A percentile compares a stretch with the other conserved stretches of the same genome.
Conservation (phyloP, 2,888 invertebrate species). For the Junonia oenone region DNA sequence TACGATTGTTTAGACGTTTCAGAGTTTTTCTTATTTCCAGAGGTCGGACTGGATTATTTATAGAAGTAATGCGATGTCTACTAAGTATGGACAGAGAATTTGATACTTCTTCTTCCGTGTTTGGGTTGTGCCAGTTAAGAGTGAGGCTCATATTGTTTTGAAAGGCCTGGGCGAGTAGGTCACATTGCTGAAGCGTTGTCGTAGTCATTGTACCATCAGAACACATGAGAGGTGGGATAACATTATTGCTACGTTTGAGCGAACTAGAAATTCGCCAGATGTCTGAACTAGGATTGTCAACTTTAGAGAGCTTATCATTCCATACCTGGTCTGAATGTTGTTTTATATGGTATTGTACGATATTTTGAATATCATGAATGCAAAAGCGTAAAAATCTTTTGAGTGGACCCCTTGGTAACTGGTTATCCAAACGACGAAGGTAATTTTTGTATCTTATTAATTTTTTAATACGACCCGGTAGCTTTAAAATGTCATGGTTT, state of each 20-base stretch:
- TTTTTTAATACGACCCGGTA: no score
- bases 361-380: background rate
- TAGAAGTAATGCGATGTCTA: background rate
- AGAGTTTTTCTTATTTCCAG: background rate
- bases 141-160: background rate
- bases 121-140: background rate
- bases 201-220: background rate
- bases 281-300: slow-evolving; percentile 7
- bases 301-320: background rate
- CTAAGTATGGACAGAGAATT: background rate
- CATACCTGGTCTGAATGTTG: background rate
- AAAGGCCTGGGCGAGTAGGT: background rate
- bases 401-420: background rate
- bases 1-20: slow-evolving; percentile 8
- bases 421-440: background rate
- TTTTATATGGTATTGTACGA: background rate
- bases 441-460: background rate
- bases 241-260: background rate
- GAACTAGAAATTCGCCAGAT: background rate
- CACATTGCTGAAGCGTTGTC: background rate
- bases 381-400: background rate
- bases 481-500: no score
- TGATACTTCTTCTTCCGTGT: background rate
- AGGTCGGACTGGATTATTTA: slow-evolving; percentile 8
- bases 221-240: background rate